Conservation (phyloP, 2,113 vertebrate species). For the Prinia subflava region DNA sequence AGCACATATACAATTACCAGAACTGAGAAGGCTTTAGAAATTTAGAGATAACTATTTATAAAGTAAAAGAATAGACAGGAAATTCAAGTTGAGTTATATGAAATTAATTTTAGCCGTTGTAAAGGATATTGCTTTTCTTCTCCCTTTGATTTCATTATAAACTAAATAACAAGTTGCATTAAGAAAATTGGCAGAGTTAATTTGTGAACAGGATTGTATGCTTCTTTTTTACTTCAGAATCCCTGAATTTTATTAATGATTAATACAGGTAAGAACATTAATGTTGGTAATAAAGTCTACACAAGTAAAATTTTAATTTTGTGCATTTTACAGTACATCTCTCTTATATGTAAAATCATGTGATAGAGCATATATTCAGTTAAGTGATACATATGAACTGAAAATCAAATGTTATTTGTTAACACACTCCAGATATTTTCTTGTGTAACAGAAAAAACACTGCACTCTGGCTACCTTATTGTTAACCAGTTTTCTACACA, state of each 20-base stretch:
- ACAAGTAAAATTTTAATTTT: not conserved
- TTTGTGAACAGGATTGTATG: not conserved
- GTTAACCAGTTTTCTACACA: conserved; percentile 80
- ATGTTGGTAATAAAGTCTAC: not conserved
- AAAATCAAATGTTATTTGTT: not conserved
- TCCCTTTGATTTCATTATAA: not conserved
- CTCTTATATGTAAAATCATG: not conserved
- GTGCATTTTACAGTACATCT: not conserved
- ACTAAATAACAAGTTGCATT: not conserved
- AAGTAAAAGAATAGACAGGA: not conserved
- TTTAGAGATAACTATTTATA: not conserved
- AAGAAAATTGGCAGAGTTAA: not conserved
- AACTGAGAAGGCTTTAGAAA: not conserved
- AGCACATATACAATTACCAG: not conserved
- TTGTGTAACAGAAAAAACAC: not conserved
- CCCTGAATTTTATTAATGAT: not conserved
- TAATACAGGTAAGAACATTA: not conserved
- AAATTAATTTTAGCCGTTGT: not conserved
- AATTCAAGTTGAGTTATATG: not conserved
- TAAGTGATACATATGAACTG: not conserved
- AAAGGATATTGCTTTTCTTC: not conserved
- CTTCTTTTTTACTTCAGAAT: not conserved
- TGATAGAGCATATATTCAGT: not conserved
- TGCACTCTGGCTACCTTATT: conserved; percentile 34
- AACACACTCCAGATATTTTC: not conserved